Evolutionary conservation across 1,140 invertebrate genomes (phyloP).

Genomic region (Zophobas morio): DNA sequence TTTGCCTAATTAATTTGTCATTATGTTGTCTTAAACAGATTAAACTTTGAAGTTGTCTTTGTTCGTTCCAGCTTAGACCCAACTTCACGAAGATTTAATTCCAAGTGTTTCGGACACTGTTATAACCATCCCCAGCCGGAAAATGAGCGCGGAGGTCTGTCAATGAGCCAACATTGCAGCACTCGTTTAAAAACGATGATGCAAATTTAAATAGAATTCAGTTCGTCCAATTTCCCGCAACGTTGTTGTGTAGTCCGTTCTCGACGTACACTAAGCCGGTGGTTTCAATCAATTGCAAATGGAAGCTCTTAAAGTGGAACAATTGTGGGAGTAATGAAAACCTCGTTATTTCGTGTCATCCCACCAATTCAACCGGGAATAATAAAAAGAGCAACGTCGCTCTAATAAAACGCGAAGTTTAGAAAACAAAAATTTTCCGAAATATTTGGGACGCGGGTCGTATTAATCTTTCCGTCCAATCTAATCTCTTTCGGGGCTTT

Average conservation of each 20-base stretch:
- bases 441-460: not conserved
- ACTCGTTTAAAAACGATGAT: constrained; percentile 39
- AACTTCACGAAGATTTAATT: no score
- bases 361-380: not conserved
- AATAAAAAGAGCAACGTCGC: no score
- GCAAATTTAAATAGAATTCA: constrained; percentile 42
- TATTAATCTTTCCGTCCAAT: constrained; percentile 7
- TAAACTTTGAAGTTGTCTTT: no score
- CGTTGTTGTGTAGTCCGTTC: not conserved
- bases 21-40: no score
- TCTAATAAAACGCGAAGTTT: not conserved
- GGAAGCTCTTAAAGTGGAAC: constrained; percentile 31
- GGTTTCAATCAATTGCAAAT: constrained; percentile 44
- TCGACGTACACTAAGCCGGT: constrained; percentile 13
- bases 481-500: constrained; percentile 12
- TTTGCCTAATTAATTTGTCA: no score
- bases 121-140: not conserved
- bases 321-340: constrained; percentile 42
- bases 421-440: not conserved
- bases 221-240: constrained; percentile 25
- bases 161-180: not conserved
- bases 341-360: constrained; percentile 30
- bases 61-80: no score
- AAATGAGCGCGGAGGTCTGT: not conserved
- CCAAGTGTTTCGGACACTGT: no score